Conservation (phyloP, 2,797 vertebrate genomes). For the Mastacembelus armatus region DNA sequence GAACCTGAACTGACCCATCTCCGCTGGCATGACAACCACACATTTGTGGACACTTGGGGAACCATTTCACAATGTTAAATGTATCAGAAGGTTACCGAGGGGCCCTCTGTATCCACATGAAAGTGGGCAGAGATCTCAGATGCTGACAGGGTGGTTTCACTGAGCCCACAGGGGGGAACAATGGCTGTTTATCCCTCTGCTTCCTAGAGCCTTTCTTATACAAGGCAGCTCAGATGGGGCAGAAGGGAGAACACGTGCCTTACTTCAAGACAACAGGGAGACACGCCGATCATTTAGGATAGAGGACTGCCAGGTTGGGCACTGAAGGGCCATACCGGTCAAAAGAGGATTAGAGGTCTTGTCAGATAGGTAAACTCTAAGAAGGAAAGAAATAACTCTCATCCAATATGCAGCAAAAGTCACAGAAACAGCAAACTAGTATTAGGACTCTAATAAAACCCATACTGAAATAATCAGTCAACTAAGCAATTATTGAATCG, state of each 20-base stretch:
- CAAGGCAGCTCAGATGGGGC: slow-evolving; percentile 49
- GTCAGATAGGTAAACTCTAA: neutral
- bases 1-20: slow-evolving; percentile 48
- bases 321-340: neutral
- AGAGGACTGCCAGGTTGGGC: neutral
- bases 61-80: slow-evolving; percentile 36
- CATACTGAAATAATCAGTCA: too few relatives aligned
- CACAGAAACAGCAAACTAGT: too few relatives aligned
- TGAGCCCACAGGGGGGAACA: slow-evolving; percentile 69
- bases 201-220: slow-evolving; percentile 78
- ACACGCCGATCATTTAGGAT: slow-evolving; percentile 12
- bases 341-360: neutral
- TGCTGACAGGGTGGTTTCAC: slow-evolving; percentile 72
- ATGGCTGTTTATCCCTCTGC: slow-evolving; percentile 77
- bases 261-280: slow-evolving; percentile 19
- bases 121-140: slow-evolving; percentile 55
- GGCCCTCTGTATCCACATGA: slow-evolving; percentile 31
- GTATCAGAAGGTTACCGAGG: slow-evolving; percentile 14
- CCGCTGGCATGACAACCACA: slow-evolving; percentile 31
- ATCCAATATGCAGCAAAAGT: too few relatives aligned
- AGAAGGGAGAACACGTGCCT: slow-evolving; percentile 66
- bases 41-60: slow-evolving; percentile 26
- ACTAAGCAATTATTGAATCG: too few relatives aligned
- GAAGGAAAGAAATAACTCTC: too few relatives aligned
- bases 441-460: too few relatives aligned